Conservation (phyloP, 2,888 invertebrate genomes). For the Papilio demoleus region DNA sequence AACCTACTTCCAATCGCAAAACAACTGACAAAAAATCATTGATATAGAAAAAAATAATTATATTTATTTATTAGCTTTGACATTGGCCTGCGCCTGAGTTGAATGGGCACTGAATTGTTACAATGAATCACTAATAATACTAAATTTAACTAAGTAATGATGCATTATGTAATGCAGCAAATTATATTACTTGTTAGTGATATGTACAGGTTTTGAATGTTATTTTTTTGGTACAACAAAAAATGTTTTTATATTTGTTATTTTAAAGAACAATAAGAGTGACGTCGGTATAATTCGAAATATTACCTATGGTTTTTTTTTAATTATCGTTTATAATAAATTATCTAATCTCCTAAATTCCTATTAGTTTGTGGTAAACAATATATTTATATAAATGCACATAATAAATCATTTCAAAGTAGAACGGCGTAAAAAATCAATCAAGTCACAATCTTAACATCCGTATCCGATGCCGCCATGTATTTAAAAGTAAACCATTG, state of each 20-base stretch:
- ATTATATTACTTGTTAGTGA: no score
- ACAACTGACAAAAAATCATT: slow-evolving; percentile 61
- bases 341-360: not conserved
- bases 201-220: not conserved
- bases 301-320: no score
- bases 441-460: slow-evolving; percentile 32
- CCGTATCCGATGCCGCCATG: slow-evolving; percentile 10
- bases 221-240: no score
- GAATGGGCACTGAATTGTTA: slow-evolving; percentile 62
- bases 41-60: slow-evolving; percentile 66
- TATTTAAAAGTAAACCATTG: slow-evolving; percentile 33
- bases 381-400: not conserved
- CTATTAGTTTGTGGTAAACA: not conserved
- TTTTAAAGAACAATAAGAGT: not conserved
- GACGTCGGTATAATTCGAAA: no score
- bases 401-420: slow-evolving; percentile 26
- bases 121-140: slow-evolving; percentile 59
- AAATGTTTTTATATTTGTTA: no score
- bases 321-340: no score
- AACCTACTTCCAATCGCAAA: slow-evolving; percentile 75
- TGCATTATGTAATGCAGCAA: slow-evolving; percentile 54
- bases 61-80: slow-evolving; percentile 60
- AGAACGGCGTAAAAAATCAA: slow-evolving; percentile 36
- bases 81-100: slow-evolving; percentile 57
- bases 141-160: slow-evolving; percentile 62